Evolutionary conservation across 2,888 invertebrate genomes (phyloP).

Genomic region (Acholoe squamosa): DNA sequence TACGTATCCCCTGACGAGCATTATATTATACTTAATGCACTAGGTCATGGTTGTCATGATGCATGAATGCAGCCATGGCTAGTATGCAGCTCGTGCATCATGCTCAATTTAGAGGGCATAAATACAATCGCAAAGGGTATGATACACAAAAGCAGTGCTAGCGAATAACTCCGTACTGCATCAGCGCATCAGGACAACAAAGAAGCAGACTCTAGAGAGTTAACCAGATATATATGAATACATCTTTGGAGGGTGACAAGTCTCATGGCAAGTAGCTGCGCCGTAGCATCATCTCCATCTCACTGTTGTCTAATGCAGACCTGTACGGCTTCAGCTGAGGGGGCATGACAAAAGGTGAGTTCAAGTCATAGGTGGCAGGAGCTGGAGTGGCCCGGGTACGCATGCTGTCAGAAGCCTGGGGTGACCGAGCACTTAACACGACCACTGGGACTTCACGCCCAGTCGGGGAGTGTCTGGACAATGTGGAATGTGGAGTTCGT

Average conservation of each 20-base stretch:
- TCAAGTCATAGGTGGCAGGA: conserved; percentile 43
- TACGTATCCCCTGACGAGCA: too few relatives aligned
- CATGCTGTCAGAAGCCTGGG: not conserved
- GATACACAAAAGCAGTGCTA: too few relatives aligned
- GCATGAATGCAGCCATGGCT: too few relatives aligned
- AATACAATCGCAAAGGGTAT: too few relatives aligned
- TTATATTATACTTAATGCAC: too few relatives aligned
- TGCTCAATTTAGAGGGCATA: too few relatives aligned
- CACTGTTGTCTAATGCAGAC: not conserved
- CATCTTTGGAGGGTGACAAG: not conserved
- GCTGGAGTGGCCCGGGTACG: conserved; percentile 34
- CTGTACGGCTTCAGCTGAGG: conserved; percentile 34
- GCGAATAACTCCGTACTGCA: too few relatives aligned
- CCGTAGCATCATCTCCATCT: not conserved
- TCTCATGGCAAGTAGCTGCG: conserved; percentile 22
- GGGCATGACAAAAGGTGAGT: not conserved
- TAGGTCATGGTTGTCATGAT: too few relatives aligned
- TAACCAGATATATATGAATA: too few relatives aligned
- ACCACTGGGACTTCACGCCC: conserved; percentile 21
- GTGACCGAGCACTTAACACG: conserved; percentile 7
- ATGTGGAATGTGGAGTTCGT: not conserved
- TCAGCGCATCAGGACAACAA: too few relatives aligned
- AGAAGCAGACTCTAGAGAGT: too few relatives aligned
- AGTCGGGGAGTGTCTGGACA: not conserved
- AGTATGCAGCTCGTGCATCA: too few relatives aligned